Evolutionary conservation across 53 echinoderm and acorn worm species (phyloP).

Genomic region (Zoroaster sp.): DNA sequence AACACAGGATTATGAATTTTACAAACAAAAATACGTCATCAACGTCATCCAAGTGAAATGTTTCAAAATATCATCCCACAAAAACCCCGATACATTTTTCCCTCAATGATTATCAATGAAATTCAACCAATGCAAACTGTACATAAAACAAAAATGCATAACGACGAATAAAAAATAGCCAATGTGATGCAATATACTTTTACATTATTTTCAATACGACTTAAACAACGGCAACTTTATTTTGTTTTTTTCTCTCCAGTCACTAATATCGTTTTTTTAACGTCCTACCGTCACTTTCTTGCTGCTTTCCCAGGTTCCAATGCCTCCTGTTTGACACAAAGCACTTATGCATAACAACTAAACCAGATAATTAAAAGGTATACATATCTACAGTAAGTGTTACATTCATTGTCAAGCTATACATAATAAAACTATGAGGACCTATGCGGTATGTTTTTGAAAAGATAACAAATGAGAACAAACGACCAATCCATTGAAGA

Average conservation of each 20-base stretch:
- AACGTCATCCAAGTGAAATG: background rate
- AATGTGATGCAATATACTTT: constrained; percentile 21
- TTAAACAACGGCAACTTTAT: background rate
- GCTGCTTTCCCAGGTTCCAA: background rate
- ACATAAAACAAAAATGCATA: background rate
- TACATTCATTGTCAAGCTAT: background rate
- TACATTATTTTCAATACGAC: background rate
- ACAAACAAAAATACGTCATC: constrained; percentile 11
- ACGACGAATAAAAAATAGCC: background rate
- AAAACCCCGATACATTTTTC: no score
- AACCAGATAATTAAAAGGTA: background rate
- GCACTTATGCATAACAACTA: background rate
- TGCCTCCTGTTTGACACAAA: constrained; percentile 24
- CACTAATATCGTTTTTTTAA: background rate
- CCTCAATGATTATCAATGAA: background rate
- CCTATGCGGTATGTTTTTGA: background rate
- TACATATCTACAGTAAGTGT: background rate
- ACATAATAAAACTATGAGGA: constrained; percentile 34
- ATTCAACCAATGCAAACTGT: background rate
- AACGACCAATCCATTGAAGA: background rate
- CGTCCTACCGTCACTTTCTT: constrained; percentile 22
- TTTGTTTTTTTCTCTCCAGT: background rate
- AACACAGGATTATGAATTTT: background rate
- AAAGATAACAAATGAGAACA: background rate
- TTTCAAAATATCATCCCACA: background rate